A percentile compares a stretch with the other conserved stretches of the same genome.
These are phyloP conservation scores for Adelphocoris suturalis DNA, from an alignment of 2,888 invertebrate genomes.

Conservation along the genomic window DNA sequence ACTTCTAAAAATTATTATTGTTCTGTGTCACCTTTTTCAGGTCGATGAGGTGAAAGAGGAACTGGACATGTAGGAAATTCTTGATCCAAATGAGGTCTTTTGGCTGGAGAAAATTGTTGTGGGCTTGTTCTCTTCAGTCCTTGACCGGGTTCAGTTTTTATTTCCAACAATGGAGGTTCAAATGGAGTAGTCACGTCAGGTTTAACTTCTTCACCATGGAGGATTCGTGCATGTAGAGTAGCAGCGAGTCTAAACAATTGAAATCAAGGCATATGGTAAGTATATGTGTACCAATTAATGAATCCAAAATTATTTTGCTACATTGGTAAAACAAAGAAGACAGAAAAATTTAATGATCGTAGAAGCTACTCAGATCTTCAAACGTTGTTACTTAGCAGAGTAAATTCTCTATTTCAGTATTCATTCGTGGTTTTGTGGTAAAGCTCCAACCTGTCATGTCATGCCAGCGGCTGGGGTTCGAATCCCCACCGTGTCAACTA, in stretches of 20 bases:
- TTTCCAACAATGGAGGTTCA: constrained; percentile 75
- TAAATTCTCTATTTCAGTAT: too few species aligned
- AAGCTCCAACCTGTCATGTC: too few species aligned
- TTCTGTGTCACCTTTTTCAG: constrained; percentile 71
- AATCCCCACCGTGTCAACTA: too few species aligned
- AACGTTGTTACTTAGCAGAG: too few species aligned
- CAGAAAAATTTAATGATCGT: too few species aligned
- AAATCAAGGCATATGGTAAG: neutral
- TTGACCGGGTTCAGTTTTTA: constrained; percentile 77
- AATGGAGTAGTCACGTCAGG: constrained; percentile 69
- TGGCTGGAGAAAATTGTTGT: constrained; percentile 74
- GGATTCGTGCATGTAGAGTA: constrained; percentile 88
- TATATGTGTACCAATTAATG: too few species aligned
- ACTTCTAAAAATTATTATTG: neutral
- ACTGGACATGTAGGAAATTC: constrained; percentile 76
- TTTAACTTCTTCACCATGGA: constrained; percentile 79
- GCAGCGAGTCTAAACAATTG: constrained; percentile 84
- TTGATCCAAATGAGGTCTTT: constrained; percentile 76
- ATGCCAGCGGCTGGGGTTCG: too few species aligned
- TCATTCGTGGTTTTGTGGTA: too few species aligned
- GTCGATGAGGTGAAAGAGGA: constrained; percentile 73
- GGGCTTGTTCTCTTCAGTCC: constrained; percentile 77
- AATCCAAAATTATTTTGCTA: too few species aligned
- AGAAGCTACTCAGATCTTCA: too few species aligned
- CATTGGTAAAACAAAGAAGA: too few species aligned